Base-by-base conservation (phyloP, 1,140 invertebrate species). In the Sinella curviseta region DNA sequence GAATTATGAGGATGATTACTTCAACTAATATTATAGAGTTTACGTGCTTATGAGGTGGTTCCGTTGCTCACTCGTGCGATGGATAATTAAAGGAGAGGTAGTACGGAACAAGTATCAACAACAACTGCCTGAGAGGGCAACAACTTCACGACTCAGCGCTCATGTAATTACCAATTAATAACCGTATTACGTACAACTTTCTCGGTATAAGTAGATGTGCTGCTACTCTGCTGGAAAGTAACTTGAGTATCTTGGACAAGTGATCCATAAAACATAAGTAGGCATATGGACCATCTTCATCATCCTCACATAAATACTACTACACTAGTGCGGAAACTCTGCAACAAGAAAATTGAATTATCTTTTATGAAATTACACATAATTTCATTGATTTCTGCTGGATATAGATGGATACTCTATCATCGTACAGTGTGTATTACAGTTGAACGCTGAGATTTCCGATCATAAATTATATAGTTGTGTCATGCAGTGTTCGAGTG, bases 81-180 rank as follows among this genome's bases (percentile, higher is more conserved):
- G 8, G 20, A 48, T 48, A 12, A 48, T 12, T 48, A 20, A 20
- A 48, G 39, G 39, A 48, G 39, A 48, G 39, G 39, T 48, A 48
- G 39, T 48, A 12, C 39, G 39, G 20, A 48, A 48, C 39, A 48
- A 48, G 39, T 48, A 48, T 20, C 39, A 12, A 48, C 8, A 8
- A 20, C 39, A 48, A 48, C 39, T 48, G 39, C 39, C 8, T 48
- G 39, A 48, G 39, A 48, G 39, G 39, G 57, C 24, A 60, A 60
- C 24, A 60, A 60, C 57, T 60, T 60, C 24, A 60, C 57, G 24
- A 60, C 24, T 60, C 57, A 60, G 24, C 57, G 57, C 57, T 60
- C 57, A 4, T 26, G 57, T 60, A 60, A 60, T 60, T 60, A 60
- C 57, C 57, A 60, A 60, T 17, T 60, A 26, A 60, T 60, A 26